Conservation (phyloP, 2,888 invertebrate species). For the Scaptomyza polygonia region DNA sequence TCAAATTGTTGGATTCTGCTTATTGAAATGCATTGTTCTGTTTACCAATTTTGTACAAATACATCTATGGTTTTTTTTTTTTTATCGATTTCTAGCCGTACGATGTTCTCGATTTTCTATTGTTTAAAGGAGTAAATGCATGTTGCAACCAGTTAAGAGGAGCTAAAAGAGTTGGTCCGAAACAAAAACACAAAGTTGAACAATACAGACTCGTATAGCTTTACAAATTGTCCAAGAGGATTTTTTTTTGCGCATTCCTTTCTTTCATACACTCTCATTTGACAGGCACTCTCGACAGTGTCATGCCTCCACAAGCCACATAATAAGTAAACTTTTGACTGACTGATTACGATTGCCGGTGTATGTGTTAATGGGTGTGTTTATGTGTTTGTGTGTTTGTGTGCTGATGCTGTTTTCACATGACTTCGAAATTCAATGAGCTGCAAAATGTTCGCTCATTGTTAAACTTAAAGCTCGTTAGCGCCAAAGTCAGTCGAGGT, state of each 20-base stretch:
- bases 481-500: slow-evolving; percentile 52
- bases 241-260: slow-evolving; percentile 40
- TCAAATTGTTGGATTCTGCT: not conserved
- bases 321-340: slow-evolving; percentile 28
- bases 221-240: slow-evolving; percentile 26
- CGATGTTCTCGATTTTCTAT: too few relatives aligned
- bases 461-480: slow-evolving; percentile 76
- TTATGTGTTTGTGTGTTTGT: too few relatives aligned
- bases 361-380: slow-evolving; percentile 17
- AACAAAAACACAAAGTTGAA: slow-evolving; percentile 2
- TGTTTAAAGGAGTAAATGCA: not conserved
- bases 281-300: slow-evolving; percentile 49
- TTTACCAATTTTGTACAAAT: too few relatives aligned
- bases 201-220: slow-evolving; percentile 11
- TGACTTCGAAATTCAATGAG: slow-evolving; percentile 79
- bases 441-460: slow-evolving; percentile 77
- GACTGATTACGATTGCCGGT: slow-evolving; percentile 58
- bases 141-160: not conserved
- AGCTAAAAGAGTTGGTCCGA: slow-evolving; percentile 6
- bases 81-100: too few relatives aligned
- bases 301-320: slow-evolving; percentile 25
- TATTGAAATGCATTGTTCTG: too few relatives aligned
- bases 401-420: slow-evolving; percentile 55
- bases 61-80: too few relatives aligned
- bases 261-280: slow-evolving; percentile 22